Evolutionary conservation across 1,140 invertebrate species (phyloP), one percentile per base, ranked within the genome.

Genomic region (Formica exsecta): DNA sequence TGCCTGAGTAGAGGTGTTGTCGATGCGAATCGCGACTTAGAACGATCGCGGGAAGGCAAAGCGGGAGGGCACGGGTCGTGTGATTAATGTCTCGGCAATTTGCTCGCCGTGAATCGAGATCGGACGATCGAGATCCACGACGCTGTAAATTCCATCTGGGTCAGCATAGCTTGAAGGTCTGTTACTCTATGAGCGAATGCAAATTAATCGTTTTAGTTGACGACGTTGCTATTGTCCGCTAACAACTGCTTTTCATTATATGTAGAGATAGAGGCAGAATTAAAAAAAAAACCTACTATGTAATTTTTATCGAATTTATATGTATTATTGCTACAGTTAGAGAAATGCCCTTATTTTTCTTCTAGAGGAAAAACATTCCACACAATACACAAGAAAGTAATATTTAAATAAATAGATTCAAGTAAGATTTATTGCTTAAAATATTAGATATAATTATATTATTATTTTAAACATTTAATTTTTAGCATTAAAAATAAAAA

Each of bases 1-100:
- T 70, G 59, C 48, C 19, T 19, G 9, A 61, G 44, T 85, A 85
- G 16, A 51, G 81, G 71, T 77, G 73, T 85, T 77, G 81, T 77
- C 62, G 81, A 89, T 71, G 85, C 65, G 65, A 76, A 80, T 75
- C 79, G 77, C 80, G 76, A 75, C n/a, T 83, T 71, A 51, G 54
- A 85, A 70, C 77, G 88, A 88, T 81, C 74, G 73, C 73, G 85
- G 51, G 44, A 36, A 86, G 85, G 62, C 57, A 38, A 61, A 44
- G 51, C 54, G 48, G 76, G 25, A 54, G 65, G 25, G 66, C 57
- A 65, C 51, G 81, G 73, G 65, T 81, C 61, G 61, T 68, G 86
- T 89, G 87, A 89, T 87, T 87, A 89, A 89, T 89, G 86, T 70
- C 73, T 75, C 79, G 66, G 86, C 87, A 87, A 89, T 89, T 87